A percentile compares a stretch with the other conserved stretches of the same genome.
phyloP scores from a whole-genome alignment of 1,140 invertebrate genomes.

The Homalodisca vitripennis region DNA sequence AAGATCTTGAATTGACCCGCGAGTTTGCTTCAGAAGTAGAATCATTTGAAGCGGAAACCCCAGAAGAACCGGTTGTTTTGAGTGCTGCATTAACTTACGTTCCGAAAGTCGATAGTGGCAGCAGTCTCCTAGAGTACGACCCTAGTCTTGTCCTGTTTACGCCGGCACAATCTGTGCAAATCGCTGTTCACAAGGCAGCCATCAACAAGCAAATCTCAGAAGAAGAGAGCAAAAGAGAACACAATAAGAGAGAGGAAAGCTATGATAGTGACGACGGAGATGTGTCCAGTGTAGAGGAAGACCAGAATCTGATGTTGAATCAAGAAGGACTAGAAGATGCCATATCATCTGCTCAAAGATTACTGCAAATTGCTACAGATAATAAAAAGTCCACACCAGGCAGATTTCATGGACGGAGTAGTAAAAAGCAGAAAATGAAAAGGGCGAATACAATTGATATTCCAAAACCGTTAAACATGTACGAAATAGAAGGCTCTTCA shows the following conservation, averaged over 20 bases:
- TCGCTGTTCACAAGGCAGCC: conserved; percentile 50
- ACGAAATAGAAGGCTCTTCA: conserved; percentile 49
- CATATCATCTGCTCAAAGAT: conserved; percentile 42
- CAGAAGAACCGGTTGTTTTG: background rate
- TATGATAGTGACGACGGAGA: conserved; percentile 39
- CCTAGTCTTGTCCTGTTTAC: conserved; percentile 48
- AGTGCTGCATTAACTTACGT: too few species aligned
- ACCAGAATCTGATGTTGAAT: background rate
- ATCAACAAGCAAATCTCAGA: conserved; percentile 50
- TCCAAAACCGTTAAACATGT: conserved; percentile 63
- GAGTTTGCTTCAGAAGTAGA: too few species aligned
- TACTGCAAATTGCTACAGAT: conserved; percentile 43
- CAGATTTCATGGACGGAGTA: conserved; percentile 45
- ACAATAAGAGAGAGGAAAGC: conserved; percentile 16
- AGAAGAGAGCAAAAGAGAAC: conserved; percentile 36
- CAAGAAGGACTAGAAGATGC: conserved; percentile 21
- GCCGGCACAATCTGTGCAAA: conserved; percentile 48
- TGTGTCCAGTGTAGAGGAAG: conserved; percentile 42
- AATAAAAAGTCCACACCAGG: conserved; percentile 43
- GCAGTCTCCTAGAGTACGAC: conserved; percentile 43
- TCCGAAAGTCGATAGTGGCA: conserved; percentile 21
- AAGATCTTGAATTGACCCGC: too few species aligned
- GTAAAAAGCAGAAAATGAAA: conserved; percentile 76
- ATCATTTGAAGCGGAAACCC: conserved; percentile 27
- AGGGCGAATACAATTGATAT: conserved; percentile 86